Conservation (phyloP, 2,888 invertebrate genomes). For the Plagiodera versicolora region DNA sequence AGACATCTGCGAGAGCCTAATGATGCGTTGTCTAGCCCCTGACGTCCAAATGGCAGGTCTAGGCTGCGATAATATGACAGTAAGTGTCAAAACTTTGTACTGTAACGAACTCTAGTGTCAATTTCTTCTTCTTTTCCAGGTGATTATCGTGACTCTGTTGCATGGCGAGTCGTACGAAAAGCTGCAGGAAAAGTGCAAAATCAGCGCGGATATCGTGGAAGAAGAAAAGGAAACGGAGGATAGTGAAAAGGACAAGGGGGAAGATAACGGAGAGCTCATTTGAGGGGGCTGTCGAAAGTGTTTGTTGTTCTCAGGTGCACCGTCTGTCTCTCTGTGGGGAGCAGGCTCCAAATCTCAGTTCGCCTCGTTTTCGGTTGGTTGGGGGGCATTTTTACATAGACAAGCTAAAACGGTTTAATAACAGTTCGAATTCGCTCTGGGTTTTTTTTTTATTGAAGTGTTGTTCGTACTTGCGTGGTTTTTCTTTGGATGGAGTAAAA, state of each 20-base stretch:
- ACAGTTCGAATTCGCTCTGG: too few species aligned
- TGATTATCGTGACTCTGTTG: constrained; percentile 77
- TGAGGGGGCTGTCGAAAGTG: neutral
- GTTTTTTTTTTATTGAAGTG: too few species aligned
- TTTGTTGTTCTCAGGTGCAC: neutral
- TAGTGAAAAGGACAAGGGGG: constrained; percentile 15
- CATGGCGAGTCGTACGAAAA: constrained; percentile 58
- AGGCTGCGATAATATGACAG: constrained; percentile 99
- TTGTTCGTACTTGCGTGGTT: too few species aligned
- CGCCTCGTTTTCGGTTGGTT: neutral
- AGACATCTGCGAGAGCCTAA: constrained; percentile 92
- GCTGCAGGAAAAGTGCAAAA: constrained; percentile 40
- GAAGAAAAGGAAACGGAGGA: constrained; percentile 14
- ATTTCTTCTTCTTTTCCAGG: neutral
- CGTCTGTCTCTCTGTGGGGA: neutral
- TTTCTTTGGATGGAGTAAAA: too few species aligned
- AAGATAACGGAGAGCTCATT: neutral
- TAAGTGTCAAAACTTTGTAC: constrained; percentile 54
- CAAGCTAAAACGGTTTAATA: neutral
- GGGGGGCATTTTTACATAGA: neutral
- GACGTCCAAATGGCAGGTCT: constrained; percentile 96
- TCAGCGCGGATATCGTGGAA: constrained; percentile 15
- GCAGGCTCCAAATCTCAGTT: neutral
- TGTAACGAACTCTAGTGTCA: too few species aligned
- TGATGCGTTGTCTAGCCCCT: constrained; percentile 94